Base-by-base conservation (phyloP, 1,140 invertebrate genomes). In the Ceratosolen solmsi region DNA sequence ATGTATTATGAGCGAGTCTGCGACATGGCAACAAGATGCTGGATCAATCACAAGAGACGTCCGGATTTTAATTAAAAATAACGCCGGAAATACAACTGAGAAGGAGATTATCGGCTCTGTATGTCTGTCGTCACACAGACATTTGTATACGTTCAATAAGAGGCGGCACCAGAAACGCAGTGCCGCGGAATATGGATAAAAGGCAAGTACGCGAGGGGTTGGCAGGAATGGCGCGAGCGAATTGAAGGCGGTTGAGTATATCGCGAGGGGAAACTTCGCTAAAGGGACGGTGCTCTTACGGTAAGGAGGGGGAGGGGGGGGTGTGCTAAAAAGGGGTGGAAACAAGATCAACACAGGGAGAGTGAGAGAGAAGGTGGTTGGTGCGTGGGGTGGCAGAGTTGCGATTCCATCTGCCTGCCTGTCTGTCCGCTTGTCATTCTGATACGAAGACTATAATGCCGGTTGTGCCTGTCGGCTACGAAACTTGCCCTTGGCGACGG, bases 351-450 rank as follows among this genome's bases (percentile, higher is more conserved):
- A n/a, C 65, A 58, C 72, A 84, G 49, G 25, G 75, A 63, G 80
- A 76, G 17, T 33, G 83, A 46, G 27, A 70, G 60, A 68, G 77
- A 76, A 72, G 79, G 60, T 33, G 49, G 25, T 36, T 60, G 85
- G 86, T 83, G 75, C 72, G 84, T 84, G 86, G 88, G 87, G 86
- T 85, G 85, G 76, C 65, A 56, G 82, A 86, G 88, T 88, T 89
- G 90, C 91, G 88, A 92, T 92, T 92, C 89, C 91, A 91, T 90
- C 91, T 91, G 89, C 86, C 87, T 87, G 88, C 87, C 87, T 88
- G 88, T 87, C 87, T 86, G 86, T n/a, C 90, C 91, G 90, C 86
- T 87, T 91, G 90, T 91, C 90, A 91, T 89, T 91, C 88, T 88
- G 88, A 91, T 90, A 91, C 86, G 88, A 88, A 87, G 88, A 88